Base-by-base conservation (phyloP, 2,888 invertebrate species). In the Penaeus monodon region DNA sequence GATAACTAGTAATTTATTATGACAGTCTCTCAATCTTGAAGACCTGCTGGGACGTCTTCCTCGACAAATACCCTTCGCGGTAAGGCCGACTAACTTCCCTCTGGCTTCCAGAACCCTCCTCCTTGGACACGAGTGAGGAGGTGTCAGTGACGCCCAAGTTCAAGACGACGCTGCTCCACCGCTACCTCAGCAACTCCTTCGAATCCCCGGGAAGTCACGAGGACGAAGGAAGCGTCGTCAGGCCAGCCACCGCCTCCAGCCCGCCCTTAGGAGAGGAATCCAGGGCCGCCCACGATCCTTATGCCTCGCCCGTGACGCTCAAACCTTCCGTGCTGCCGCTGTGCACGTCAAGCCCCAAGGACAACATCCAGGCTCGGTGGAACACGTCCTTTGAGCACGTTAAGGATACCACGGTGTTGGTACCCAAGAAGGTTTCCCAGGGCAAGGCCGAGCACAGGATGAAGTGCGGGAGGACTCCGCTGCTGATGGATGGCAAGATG, bases 151-250 rank as follows among this genome's bases (percentile, higher is more conserved):
- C 88, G 8, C 88, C 88, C 17, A 89, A 89, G 81, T 89, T 89
- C 84, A 89, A 89, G 68, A 88, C 80, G 24, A 84, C 83, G 27
- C 89, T 89, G 24, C 49, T 88, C 49, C 89, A 89, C 38, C 88
- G 89, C 20, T 89, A 89, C 84, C 84, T 89, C 68, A 89, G 84
- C 70, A 83, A 88, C 68, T 84, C 88, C 22, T 49, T 49, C 22
- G 83, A 87, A 49, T 27, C 29, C 68, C 29, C 63, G 17, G 63
- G 33, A 22, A 63, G 33, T 7, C 20, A 29, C 70, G 7, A n/a
- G 65, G 49, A 38, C 2, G 70, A 63, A 22, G 63, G 49, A 12
- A 24, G 8, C 66, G 63, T 27, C 27, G 66, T 29, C 44, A 27
- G 44, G 17, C 33, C 57, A 17, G 24, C 24, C 81, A 38, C 81